phyloP scores from a whole-genome alignment of 2,888 invertebrate genomes.

The Leptopterna dolabrata region DNA sequence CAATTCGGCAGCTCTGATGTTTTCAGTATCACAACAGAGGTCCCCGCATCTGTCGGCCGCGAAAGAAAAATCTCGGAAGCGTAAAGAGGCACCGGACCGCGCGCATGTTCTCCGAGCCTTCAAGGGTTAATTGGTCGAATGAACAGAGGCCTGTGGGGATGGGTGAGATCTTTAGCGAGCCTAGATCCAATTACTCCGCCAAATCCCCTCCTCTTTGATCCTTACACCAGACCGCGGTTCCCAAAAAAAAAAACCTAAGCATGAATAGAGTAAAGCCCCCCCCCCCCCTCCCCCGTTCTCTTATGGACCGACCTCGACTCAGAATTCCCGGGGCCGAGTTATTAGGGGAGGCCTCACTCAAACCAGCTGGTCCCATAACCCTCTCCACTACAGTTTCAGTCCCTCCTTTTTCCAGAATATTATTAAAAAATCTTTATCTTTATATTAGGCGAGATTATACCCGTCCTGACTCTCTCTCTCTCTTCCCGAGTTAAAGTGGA shows the following conservation, averaged over 20 bases:
- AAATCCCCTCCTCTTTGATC: slow-evolving; percentile 43
- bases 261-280: slow-evolving; percentile 40
- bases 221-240: slow-evolving; percentile 34
- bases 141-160: neutral
- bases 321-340: slow-evolving; percentile 39
- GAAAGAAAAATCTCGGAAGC: neutral
- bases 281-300: neutral
- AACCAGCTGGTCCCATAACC: slow-evolving; percentile 47
- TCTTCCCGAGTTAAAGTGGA: slow-evolving; percentile 45
- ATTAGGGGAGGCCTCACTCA: slow-evolving; percentile 33
- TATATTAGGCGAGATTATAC: slow-evolving; percentile 53
- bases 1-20: too few relatives aligned
- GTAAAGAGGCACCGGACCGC: slow-evolving; percentile 16
- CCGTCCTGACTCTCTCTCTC: slow-evolving; percentile 37
- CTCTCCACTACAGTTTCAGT: slow-evolving; percentile 11
- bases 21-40: too few relatives aligned
- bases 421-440: slow-evolving; percentile 55
- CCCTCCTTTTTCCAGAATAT: slow-evolving; percentile 47
- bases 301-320: neutral
- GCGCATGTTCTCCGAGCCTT: slow-evolving; percentile 1
- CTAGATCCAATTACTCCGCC: slow-evolving; percentile 49
- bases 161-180: slow-evolving; percentile 21
- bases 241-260: slow-evolving; percentile 6
- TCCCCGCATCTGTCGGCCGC: too few relatives aligned
- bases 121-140: slow-evolving; percentile 40